Evolutionary conservation across 2,113 vertebrate species (phyloP).

Genomic region (Aythya baeri): DNA sequence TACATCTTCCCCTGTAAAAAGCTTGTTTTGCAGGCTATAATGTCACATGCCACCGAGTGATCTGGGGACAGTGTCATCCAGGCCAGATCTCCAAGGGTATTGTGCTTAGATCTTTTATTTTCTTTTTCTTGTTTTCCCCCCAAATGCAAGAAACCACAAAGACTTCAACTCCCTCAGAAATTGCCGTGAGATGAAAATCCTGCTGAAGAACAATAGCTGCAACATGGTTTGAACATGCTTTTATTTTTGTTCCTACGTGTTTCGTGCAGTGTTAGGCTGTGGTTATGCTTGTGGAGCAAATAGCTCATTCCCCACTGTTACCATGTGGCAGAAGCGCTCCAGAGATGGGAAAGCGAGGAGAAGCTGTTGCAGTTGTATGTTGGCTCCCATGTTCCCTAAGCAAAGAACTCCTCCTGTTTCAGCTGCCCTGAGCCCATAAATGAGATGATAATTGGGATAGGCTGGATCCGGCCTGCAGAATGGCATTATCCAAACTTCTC

Average conservation of each 20-base stretch:
- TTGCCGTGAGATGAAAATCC: conserved; percentile 23
- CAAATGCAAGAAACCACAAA: conserved; percentile 46
- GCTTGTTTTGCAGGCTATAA: neutral
- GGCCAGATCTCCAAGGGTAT: conserved; percentile 9
- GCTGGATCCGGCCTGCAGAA: neutral
- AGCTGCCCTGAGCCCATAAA: neutral
- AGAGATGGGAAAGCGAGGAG: neutral
- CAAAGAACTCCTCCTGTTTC: neutral
- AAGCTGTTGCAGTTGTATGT: neutral
- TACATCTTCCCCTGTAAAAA: neutral
- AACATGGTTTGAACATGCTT: neutral
- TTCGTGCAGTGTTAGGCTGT: neutral
- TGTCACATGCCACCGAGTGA: neutral
- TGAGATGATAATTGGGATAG: neutral
- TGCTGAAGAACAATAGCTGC: conserved; percentile 38
- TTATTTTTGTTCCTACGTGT: conserved; percentile 28
- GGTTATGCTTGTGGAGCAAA: conserved; percentile 33
- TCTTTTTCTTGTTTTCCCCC: neutral
- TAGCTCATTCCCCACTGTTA: neutral
- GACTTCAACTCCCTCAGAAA: conserved; percentile 24
- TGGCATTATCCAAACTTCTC: neutral
- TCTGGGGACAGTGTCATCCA: neutral
- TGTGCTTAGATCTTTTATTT: conserved; percentile 24
- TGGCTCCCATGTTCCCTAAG: neutral
- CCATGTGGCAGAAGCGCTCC: conserved; percentile 14